Percentiles rank a stretch among this genome's conserved stretches.
Conservation (phyloP, 2,113 vertebrate species). For the Heterotis niloticus region DNA sequence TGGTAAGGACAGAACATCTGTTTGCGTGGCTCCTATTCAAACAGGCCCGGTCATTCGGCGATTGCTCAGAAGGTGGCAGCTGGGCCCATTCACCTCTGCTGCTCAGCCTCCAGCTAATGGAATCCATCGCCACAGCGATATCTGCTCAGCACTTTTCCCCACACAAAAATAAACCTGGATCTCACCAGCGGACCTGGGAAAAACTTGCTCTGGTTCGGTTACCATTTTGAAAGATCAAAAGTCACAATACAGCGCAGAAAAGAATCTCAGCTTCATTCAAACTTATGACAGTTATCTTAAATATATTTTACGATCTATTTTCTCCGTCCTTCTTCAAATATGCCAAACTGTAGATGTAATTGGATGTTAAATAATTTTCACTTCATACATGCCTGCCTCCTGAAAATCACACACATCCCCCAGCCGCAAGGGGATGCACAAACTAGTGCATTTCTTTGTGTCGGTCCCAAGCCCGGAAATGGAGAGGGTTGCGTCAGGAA, state of each 20-base stretch:
- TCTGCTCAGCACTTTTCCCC: conserved; percentile 53
- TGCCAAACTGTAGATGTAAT: too few relatives aligned
- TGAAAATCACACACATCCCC: too few relatives aligned
- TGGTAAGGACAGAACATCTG: conserved; percentile 61
- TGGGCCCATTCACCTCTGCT: conserved; percentile 55
- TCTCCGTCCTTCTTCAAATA: conserved; percentile 7
- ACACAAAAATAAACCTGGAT: conserved; percentile 29
- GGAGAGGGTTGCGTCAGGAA: too few relatives aligned
- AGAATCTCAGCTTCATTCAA: background rate
- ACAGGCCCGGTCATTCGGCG: conserved; percentile 28
- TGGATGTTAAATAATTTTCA: too few relatives aligned
- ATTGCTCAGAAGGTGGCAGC: conserved; percentile 48
- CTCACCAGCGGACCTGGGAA: too few relatives aligned
- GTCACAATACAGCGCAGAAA: background rate
- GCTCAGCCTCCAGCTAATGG: conserved; percentile 53
- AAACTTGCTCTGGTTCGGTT: conserved; percentile 13
- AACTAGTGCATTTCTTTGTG: too few relatives aligned
- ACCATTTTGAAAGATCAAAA: too few relatives aligned
- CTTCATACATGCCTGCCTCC: too few relatives aligned
- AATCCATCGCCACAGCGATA: conserved; percentile 52
- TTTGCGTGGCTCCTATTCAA: conserved; percentile 57
- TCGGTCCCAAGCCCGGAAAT: too few relatives aligned
- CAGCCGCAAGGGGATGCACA: too few relatives aligned
- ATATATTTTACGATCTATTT: conserved; percentile 20
- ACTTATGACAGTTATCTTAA: background rate